These are phyloP conservation scores for Myxocyprinus asiaticus DNA, from an alignment of 2,113 vertebrate species.

Conservation along the genomic window DNA sequence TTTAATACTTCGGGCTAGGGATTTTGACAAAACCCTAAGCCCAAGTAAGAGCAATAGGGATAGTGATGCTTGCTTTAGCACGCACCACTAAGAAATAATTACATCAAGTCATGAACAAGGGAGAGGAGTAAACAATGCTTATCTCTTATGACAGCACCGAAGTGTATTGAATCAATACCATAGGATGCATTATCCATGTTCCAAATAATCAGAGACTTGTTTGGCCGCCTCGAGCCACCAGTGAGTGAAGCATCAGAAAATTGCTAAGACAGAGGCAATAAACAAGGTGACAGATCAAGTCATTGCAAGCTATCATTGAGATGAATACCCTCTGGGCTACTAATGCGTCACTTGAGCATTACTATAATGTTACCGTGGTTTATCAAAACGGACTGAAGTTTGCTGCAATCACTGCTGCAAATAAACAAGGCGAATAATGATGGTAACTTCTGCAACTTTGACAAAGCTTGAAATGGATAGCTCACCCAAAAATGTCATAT, in stretches of 20 bases:
- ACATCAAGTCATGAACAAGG: background rate
- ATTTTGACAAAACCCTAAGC: background rate
- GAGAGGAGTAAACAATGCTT: no score
- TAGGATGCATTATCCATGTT: conserved; percentile 18
- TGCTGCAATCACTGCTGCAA: background rate
- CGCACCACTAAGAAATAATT: background rate
- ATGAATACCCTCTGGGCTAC: conserved; percentile 10
- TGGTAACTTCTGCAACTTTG: background rate
- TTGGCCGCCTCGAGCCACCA: conserved; percentile 1
- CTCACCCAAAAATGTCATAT: no score
- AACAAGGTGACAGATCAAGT: conserved; percentile 24
- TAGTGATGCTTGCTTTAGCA: background rate
- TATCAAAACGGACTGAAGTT: background rate
- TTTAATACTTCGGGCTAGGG: background rate
- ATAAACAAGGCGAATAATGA: background rate
- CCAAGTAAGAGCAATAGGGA: background rate
- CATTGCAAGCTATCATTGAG: conserved; percentile 19
- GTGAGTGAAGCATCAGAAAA: conserved; percentile 21
- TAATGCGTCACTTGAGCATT: background rate
- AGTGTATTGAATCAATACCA: background rate
- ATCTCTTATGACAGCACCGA: background rate
- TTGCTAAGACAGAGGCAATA: conserved; percentile 28
- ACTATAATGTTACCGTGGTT: background rate
- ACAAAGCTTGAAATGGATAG: background rate
- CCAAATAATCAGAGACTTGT: conserved; percentile 12